These are phyloP conservation scores for Cancer borealis DNA, from an alignment of 2,888 invertebrate genomes.

Conservation along the genomic window DNA sequence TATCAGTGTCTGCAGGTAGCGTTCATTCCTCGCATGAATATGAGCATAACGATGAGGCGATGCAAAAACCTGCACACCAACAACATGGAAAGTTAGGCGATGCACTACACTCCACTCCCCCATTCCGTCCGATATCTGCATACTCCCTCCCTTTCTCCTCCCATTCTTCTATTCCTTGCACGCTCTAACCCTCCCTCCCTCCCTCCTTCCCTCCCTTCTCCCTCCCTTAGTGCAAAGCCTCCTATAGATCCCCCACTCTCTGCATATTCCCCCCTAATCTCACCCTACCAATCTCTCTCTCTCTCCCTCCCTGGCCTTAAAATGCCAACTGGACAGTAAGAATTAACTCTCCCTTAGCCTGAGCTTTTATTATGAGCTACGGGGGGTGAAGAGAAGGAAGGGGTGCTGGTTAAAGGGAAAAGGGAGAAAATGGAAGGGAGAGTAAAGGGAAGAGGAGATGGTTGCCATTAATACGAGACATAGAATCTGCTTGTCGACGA, in stretches of 20 bases:
- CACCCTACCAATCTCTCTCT: not conserved
- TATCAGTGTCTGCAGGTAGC: constrained; percentile 29
- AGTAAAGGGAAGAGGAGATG: not conserved
- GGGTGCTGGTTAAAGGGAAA: not conserved
- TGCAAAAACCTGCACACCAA: not conserved
- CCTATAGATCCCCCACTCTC: not conserved
- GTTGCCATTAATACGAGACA: not conserved
- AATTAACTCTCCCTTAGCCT: constrained; percentile 11
- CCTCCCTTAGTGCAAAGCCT: constrained; percentile 10
- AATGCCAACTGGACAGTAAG: constrained; percentile 15
- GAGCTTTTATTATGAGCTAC: not conserved
- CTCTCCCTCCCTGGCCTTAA: not conserved
- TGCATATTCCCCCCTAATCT: constrained; percentile 35
- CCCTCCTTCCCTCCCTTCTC: not conserved
- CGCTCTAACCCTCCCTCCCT: not conserved
- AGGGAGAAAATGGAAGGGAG: not conserved
- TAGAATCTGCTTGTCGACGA: not conserved
- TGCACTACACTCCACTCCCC: not conserved
- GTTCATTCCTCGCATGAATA: not conserved
- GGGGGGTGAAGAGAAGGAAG: not conserved
- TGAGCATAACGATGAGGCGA: constrained; percentile 3
- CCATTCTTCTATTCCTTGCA: not conserved
- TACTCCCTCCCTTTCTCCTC: not conserved
- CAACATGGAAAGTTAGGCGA: not conserved
- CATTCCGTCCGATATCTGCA: not conserved